Conservation (phyloP, 35 echinoderm and acorn worm genomes). For the Holothuria glaberrima region DNA sequence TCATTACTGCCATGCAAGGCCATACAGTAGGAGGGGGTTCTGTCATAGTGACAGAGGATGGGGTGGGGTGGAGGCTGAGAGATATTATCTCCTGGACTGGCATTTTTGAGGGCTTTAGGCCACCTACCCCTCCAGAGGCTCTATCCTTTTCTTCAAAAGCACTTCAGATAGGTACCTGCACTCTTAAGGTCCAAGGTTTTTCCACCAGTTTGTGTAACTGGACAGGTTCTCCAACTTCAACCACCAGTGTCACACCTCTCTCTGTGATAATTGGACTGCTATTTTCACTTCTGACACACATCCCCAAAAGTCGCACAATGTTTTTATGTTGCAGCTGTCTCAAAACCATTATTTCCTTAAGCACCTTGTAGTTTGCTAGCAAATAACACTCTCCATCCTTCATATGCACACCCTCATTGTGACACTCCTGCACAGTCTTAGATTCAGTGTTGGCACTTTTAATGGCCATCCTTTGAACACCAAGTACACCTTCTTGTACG, state of each 20-base stretch:
- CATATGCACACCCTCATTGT: constrained; percentile 67
- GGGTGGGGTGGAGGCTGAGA: too few species aligned
- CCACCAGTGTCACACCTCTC: constrained; percentile 86
- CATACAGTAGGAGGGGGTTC: too few species aligned
- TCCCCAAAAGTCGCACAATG: constrained; percentile 77
- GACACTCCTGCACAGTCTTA: constrained; percentile 74
- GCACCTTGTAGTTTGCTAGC: constrained; percentile 89
- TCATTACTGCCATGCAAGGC: too few species aligned
- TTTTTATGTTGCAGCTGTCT: constrained; percentile 70
- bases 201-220: constrained; percentile 73
- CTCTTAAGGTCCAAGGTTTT: constrained; percentile 54
- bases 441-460: constrained; percentile 82
- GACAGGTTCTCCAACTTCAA: constrained; percentile 84
- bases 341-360: constrained; percentile 91
- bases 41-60: too few species aligned
- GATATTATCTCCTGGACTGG: too few species aligned
- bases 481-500: constrained; percentile 75
- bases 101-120: too few species aligned
- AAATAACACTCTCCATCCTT: constrained; percentile 92
- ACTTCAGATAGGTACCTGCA: too few species aligned
- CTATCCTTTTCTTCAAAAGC: too few species aligned
- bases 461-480: constrained; percentile 68
- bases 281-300: constrained; percentile 91
- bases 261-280: constrained; percentile 82
- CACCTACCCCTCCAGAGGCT: too few species aligned